These are phyloP conservation scores for Drosophila repleta DNA, from an alignment of 1,140 invertebrate species.

Conservation along the genomic window DNA sequence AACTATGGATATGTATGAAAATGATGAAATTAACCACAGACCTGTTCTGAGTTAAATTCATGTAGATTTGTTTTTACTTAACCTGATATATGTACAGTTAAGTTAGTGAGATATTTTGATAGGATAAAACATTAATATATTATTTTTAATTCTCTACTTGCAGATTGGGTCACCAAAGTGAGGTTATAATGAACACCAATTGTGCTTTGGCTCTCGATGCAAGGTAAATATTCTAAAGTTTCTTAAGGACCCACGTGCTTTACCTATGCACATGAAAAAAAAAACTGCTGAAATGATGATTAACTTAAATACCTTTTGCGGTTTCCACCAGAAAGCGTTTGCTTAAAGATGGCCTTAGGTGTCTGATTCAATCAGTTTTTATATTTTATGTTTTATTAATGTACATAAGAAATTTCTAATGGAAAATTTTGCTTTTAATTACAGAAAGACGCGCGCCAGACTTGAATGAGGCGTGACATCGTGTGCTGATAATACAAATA, in stretches of 20 bases:
- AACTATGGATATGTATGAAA: neutral
- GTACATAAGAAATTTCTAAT: neutral
- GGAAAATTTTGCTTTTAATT: neutral
- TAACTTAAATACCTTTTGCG: conserved; percentile 86
- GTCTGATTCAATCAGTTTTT: conserved; percentile 84
- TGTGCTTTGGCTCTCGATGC: neutral
- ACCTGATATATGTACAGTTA: neutral
- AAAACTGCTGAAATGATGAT: conserved; percentile 67
- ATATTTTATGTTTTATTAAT: neutral
- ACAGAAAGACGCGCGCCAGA: conserved; percentile 8
- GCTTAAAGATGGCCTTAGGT: conserved; percentile 85
- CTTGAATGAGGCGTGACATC: neutral
- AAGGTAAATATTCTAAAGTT: conserved; percentile 22
- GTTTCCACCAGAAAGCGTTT: conserved; percentile 87
- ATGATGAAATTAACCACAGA: conserved; percentile 19
- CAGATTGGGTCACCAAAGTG: neutral
- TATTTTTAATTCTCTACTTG: neutral
- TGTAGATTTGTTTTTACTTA: conserved; percentile 10
- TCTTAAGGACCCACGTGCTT: neutral
- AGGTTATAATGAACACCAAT: conserved; percentile 36
- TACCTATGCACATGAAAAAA: neutral
- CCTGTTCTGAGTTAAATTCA: conserved; percentile 15
- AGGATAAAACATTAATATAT: too few relatives aligned
- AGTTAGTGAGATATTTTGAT: too few relatives aligned
- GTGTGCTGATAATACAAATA: too few relatives aligned